A percentile compares a stretch with the other conserved stretches of the same genome.
These are phyloP conservation scores for Lasiurus cinereus DNA, from an alignment of 2,113 vertebrate genomes.

Conservation along the genomic window DNA sequence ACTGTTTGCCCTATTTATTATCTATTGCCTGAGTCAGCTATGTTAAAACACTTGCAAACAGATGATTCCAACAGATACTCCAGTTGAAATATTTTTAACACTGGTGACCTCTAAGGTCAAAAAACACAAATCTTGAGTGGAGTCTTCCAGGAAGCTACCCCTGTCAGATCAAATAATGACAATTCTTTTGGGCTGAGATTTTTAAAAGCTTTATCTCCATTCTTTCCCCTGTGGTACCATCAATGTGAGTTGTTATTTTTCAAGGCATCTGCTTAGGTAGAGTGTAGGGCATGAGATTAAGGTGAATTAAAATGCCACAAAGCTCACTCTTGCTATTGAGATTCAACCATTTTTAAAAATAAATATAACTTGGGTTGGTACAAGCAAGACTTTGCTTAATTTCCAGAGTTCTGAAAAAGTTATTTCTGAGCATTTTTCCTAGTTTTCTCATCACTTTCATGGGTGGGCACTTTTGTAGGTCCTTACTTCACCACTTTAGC, in stretches of 20 bases:
- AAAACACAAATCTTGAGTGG: not conserved
- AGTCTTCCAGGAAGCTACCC: not conserved
- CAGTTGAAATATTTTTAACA: not conserved
- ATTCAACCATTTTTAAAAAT: not conserved
- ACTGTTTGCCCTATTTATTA: not conserved
- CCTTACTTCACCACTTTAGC: not conserved
- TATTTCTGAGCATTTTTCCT: not conserved
- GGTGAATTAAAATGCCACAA: not conserved
- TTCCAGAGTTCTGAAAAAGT: not conserved
- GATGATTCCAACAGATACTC: not conserved
- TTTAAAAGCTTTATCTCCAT: not conserved
- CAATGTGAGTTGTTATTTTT: not conserved
- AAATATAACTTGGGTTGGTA: not conserved
- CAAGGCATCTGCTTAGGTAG: not conserved
- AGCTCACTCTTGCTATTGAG: not conserved
- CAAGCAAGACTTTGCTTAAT: not conserved
- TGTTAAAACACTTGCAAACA: not conserved
- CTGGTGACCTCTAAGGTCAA: not conserved
- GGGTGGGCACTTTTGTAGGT: not conserved
- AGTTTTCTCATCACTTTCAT: not conserved
- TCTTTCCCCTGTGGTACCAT: not conserved
- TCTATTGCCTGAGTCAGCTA: not conserved
- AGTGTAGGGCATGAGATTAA: not conserved
- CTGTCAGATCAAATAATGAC: not conserved
- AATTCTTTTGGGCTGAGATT: not conserved